Percentiles rank a stretch among this genome's conserved stretches.
Evolutionary conservation across 1,140 invertebrate species (phyloP).

Genomic region (Coenobita brevimanus): DNA sequence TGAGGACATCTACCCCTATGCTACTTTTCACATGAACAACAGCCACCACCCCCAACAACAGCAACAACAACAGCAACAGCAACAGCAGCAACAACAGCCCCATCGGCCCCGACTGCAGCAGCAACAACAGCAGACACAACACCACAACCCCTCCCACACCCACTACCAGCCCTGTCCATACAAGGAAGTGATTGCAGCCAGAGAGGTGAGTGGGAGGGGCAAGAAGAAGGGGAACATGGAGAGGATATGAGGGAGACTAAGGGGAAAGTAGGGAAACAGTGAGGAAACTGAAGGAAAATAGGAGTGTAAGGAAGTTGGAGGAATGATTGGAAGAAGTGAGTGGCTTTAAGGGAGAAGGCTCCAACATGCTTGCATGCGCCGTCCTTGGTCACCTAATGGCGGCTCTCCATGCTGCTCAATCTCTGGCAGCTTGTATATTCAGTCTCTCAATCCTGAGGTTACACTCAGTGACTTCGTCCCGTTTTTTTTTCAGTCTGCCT

Average conservation of each 20-base stretch:
- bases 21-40: constrained; percentile 64
- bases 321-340: background rate
- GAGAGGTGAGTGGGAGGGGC: constrained; percentile 45
- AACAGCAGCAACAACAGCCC: background rate
- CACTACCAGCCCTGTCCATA: constrained; percentile 56
- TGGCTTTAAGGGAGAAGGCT: background rate
- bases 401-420: too few species aligned
- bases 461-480: too few species aligned
- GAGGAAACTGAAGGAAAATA: background rate
- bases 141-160: constrained; percentile 38
- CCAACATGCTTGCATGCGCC: too few species aligned
- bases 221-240: background rate
- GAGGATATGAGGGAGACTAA: background rate
- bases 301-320: background rate
- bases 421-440: too few species aligned
- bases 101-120: background rate
- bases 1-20: constrained; percentile 60
- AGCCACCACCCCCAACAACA: constrained; percentile 35
- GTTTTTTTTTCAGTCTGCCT: too few species aligned
- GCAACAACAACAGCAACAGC: constrained; percentile 32
- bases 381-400: too few species aligned
- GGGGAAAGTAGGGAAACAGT: background rate
- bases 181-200: constrained; percentile 44
- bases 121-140: constrained; percentile 22
- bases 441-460: too few species aligned